Base-by-base conservation (phyloP, 2,888 invertebrate species). In the Pristionchus entomophagus region DNA sequence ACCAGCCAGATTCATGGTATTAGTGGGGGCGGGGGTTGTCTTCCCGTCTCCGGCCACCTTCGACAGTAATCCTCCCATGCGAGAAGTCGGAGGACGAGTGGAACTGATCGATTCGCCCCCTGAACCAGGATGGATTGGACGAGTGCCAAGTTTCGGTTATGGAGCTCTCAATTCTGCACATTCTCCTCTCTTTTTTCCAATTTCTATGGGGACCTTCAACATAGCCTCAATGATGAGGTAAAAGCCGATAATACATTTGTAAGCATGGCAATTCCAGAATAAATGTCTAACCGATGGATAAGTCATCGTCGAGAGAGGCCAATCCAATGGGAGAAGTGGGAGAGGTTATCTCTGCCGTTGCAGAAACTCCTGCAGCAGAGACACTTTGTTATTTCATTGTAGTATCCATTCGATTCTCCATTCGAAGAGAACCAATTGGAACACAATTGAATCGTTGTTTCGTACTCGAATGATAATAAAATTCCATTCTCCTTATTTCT, bases 231-330 rank as follows among this genome's bases (percentile, higher is more conserved):
- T 26, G 59, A 59, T 59, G 29, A 56, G 29, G 26, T 59, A 59
- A 29, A 59, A 17, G 6, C 8, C 59, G 59, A 1, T 59, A 29
- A 29, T 6, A 56, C 6, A 59, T 3, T 59, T 29, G 26, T 59
- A 59, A 8, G 8, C 17, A 32, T n/a, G n/a, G n/a, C n/a, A n/a
- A n/a, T n/a, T n/a, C n/a, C n/a, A n/a, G n/a, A n/a, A n/a, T n/a
- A n/a, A 45, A 26, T 35, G 19, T 17, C 78, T 22, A 17, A 82
- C 82, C 82, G 38, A 82, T 82, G 56, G 82, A 82, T 35, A 82
- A 59, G 22, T 82, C 82, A 59, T 82, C 82, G 38, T 82, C 82
- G 56, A 82, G 82, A 22, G 82, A 59, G n/a, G 82, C 82, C 32
- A 82, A 38, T 14, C 82, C 82, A 22, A 82, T 59, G 26, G 82